These are phyloP conservation scores for Neoascia interrupta DNA, from an alignment of 2,888 invertebrate genomes.

Conservation along the genomic window DNA sequence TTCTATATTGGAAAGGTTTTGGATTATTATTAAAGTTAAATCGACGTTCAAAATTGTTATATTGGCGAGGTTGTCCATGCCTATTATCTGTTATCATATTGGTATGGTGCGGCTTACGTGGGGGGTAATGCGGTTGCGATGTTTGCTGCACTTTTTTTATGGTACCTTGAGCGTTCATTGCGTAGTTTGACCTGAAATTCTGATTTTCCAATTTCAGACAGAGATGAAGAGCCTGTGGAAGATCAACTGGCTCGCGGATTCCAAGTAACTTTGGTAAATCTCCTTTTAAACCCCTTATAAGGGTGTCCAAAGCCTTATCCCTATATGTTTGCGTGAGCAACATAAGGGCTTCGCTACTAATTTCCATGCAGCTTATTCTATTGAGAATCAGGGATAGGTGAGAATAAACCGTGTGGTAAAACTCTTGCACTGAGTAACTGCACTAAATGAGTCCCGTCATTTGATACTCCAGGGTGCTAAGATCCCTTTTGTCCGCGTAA, in stretches of 20 bases:
- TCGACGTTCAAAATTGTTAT: no score
- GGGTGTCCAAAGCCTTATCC: slow-evolving; percentile 20
- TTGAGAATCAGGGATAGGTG: slow-evolving; percentile 16
- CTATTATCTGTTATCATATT: no score
- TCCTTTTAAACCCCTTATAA: slow-evolving; percentile 23
- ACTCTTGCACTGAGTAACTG: not conserved
- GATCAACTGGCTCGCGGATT: slow-evolving; percentile 5
- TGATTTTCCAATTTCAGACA: no score
- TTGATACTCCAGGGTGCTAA: slow-evolving; percentile 21
- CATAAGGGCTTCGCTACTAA: not conserved
- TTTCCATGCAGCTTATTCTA: slow-evolving; percentile 4
- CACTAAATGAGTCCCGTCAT: slow-evolving; percentile 4
- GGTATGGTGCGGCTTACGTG: no score
- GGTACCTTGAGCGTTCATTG: no score
- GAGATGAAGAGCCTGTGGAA: slow-evolving; percentile 8
- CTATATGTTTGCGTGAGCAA: slow-evolving; percentile 8
- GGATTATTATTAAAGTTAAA: no score
- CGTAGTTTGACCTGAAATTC: no score
- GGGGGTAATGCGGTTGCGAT: no score
- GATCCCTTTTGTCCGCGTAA: slow-evolving; percentile 25
- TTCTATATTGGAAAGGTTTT: no score
- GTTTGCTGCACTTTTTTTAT: no score
- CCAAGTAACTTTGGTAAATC: slow-evolving; percentile 15
- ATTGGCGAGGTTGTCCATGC: no score
- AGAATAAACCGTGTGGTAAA: slow-evolving; percentile 11